Evolutionary conservation across 2,113 vertebrate genomes (phyloP), one percentile per base, ranked within the genome.

Genomic region (Motacilla tschutschensis): DNA sequence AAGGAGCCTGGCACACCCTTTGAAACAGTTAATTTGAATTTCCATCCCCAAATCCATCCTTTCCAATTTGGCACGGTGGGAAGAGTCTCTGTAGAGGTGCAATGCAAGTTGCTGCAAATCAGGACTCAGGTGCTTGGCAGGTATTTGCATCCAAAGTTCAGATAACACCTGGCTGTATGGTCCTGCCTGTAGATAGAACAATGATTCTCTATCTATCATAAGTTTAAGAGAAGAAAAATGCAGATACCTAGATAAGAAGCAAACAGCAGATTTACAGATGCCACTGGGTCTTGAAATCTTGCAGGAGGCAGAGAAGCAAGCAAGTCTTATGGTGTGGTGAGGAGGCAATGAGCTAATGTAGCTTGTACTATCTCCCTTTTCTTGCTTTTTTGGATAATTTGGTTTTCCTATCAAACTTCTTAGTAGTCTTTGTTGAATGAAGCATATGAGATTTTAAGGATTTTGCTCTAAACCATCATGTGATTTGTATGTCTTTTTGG

Each of bases 81-180:
- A 73, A 84, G 41, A 59, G 44, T 84, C 65, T 90, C 71, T 29
- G 4, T 2, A 66, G 51, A 87, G 33, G 47, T 82, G 53, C 59
- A 71, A 51, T 59, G 66, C 14, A 3, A 92, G 85, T 79, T 80
- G 65, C 82, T 88, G 53, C 90, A 88, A 82, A 92, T 90, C 88
- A 85, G 46, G 57, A 90, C 69, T 92, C 84, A 87, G 71, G 85
- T 90, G 73, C 38, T 92, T 90, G 94, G 89, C 89, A 92, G 55
- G 33, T 66, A 76, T 79, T 41, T 73, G 57, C 69, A 87, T 60
- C 64, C 72, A 86, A 63, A 83, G 59, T 70, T 91, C 83, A 79
- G 36, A 22, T 46, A 91, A 88, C 86, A 91, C 84, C 89, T 83
- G 84, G 84, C 50, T 6, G 4, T 54, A 57, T 46, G 38, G 69